These are phyloP conservation scores for Chelon labrosus DNA, from an alignment of 2,797 vertebrate species.

Conservation along the genomic window DNA sequence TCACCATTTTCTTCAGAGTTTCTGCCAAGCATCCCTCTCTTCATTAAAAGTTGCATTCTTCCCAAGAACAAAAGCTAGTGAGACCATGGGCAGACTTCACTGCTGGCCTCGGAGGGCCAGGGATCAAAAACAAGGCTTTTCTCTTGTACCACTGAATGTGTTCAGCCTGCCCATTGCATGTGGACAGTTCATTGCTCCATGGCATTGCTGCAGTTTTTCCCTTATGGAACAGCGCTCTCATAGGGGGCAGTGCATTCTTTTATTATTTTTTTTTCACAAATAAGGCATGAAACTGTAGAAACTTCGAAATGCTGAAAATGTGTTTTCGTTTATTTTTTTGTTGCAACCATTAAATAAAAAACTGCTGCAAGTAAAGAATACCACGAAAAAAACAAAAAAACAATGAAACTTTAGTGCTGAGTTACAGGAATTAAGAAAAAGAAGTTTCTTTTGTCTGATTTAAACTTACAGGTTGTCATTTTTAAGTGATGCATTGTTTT, in stretches of 20 bases:
- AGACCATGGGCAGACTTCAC: constrained; percentile 48
- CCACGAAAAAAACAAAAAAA: too few species aligned
- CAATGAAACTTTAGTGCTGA: not conserved
- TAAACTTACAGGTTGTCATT: constrained; percentile 44
- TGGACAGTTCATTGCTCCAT: constrained; percentile 79
- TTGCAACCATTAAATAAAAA: constrained; percentile 19
- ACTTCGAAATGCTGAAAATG: constrained; percentile 31
- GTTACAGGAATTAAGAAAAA: constrained; percentile 1
- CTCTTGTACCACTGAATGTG: constrained; percentile 77
- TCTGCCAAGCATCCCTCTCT: constrained; percentile 59
- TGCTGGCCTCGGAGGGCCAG: constrained; percentile 38
- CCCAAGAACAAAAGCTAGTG: constrained; percentile 47
- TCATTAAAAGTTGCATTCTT: constrained; percentile 77
- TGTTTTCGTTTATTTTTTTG: constrained; percentile 18
- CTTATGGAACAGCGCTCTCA: constrained; percentile 76
- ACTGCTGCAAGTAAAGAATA: constrained; percentile 1
- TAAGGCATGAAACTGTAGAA: constrained; percentile 36
- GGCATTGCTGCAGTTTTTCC: constrained; percentile 76
- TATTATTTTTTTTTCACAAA: constrained; percentile 5
- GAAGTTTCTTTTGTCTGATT: constrained; percentile 42
- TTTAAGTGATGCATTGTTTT: constrained; percentile 85
- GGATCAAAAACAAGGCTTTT: constrained; percentile 77
- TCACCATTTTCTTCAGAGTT: constrained; percentile 43
- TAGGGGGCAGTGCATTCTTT: constrained; percentile 27
- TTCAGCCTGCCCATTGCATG: constrained; percentile 82